Percentiles rank a stretch among this genome's conserved stretches.
These are phyloP conservation scores for Tamandua tetradactyla DNA, from an alignment of 2,797 vertebrate species.

Conservation along the genomic window DNA sequence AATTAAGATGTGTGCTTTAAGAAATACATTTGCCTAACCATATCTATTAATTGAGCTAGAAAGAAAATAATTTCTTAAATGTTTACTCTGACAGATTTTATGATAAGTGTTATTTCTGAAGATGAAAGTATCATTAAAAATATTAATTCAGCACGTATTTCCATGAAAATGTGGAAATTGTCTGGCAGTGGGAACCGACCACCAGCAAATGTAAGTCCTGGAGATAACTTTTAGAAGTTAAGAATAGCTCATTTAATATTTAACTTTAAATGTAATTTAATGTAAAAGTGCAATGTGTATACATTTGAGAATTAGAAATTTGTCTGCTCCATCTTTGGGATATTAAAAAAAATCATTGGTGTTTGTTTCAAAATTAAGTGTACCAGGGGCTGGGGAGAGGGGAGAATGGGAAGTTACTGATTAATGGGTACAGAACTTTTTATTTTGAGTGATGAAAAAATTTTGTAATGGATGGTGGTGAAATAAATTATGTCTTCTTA, in stretches of 20 bases:
- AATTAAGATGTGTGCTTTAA: conserved; percentile 9
- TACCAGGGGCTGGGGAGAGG: no score
- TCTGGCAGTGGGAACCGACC: conserved; percentile 60
- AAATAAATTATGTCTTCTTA: no score
- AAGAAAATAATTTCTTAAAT: conserved; percentile 47
- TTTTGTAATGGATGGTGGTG: no score
- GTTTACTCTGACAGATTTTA: conserved; percentile 88
- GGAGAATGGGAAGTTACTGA: no score
- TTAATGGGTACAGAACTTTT: no score
- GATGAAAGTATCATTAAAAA: conserved; percentile 89
- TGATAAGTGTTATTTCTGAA: conserved; percentile 92
- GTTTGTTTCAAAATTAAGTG: conserved; percentile 32
- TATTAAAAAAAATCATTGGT: neutral
- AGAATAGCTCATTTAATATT: neutral
- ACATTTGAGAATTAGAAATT: conserved; percentile 36
- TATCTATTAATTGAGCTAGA: conserved; percentile 15
- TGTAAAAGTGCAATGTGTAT: neutral
- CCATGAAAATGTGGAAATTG: conserved; percentile 91
- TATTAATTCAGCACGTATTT: conserved; percentile 87
- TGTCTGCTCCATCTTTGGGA: neutral
- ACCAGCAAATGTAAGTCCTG: conserved; percentile 85
- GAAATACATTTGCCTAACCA: neutral
- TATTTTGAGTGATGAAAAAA: no score
- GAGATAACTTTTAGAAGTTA: conserved; percentile 38
- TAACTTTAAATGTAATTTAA: conserved; percentile 31